phyloP scores from a whole-genome alignment of 2,888 invertebrate genomes.

The Acronicta psi region DNA sequence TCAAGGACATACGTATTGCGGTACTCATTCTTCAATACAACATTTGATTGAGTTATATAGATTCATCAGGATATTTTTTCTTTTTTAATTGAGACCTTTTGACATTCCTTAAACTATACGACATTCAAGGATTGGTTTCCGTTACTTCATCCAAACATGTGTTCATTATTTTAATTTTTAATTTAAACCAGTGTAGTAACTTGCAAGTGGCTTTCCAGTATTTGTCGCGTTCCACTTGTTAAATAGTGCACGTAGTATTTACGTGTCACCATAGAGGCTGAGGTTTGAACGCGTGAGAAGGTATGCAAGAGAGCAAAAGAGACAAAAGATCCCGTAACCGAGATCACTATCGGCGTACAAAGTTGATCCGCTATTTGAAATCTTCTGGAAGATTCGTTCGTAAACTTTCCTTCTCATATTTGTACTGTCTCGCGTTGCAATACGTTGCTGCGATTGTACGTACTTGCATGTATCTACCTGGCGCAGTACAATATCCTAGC shows the following conservation, averaged over 20 bases:
- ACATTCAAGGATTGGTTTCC: too few relatives aligned
- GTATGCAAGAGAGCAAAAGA: slow-evolving; percentile 53
- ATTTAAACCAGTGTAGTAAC: slow-evolving; percentile 55
- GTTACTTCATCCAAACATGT: slow-evolving; percentile 28
- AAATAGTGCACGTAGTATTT: slow-evolving; percentile 80
- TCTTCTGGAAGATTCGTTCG: slow-evolving; percentile 13
- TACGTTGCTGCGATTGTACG: slow-evolving; percentile 31
- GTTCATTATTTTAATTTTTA: slow-evolving; percentile 51
- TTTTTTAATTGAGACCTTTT: too few relatives aligned
- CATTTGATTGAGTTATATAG: too few relatives aligned
- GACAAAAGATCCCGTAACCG: slow-evolving; percentile 37
- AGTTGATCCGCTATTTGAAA: slow-evolving; percentile 17
- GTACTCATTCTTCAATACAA: neutral
- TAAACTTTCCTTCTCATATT: slow-evolving; percentile 6
- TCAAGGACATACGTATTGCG: slow-evolving; percentile 16
- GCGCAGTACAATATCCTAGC: slow-evolving; percentile 45
- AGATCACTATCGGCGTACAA: slow-evolving; percentile 28
- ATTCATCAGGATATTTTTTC: too few relatives aligned
- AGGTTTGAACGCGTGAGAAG: slow-evolving; percentile 60
- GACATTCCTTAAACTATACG: too few relatives aligned
- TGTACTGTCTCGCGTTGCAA: slow-evolving; percentile 21
- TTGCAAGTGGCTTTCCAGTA: slow-evolving; percentile 65
- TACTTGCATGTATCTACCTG: slow-evolving; percentile 34
- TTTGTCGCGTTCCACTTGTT: slow-evolving; percentile 76
- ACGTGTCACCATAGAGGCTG: slow-evolving; percentile 75